Conservation (phyloP, 1,140 invertebrate species). For the Charaxes varanes region DNA sequence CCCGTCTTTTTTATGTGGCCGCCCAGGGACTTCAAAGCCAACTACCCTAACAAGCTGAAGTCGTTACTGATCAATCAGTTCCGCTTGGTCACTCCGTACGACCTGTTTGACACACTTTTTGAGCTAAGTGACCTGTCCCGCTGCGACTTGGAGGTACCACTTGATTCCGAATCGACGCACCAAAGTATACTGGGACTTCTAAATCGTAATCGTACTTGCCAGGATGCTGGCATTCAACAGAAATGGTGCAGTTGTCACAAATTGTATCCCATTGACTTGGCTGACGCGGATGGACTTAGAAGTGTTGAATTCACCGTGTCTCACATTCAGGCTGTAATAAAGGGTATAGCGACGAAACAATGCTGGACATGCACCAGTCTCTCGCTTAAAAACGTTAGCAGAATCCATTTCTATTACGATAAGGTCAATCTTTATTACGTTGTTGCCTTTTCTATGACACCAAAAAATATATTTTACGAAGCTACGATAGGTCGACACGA, state of each 20-base stretch:
- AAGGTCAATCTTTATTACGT: constrained; percentile 43
- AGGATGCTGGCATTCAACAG: constrained; percentile 81
- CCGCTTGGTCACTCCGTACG: constrained; percentile 82
- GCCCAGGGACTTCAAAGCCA: constrained; percentile 79
- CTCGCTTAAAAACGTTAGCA: constrained; percentile 31
- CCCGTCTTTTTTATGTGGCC: constrained; percentile 85
- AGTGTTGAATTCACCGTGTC: constrained; percentile 32
- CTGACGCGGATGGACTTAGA: constrained; percentile 42
- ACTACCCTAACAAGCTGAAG: constrained; percentile 74
- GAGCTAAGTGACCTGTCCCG: constrained; percentile 62
- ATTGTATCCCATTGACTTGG: constrained; percentile 42
- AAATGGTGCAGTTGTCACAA: constrained; percentile 88
- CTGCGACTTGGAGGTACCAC: constrained; percentile 45
- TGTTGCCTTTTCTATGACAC: constrained; percentile 42
- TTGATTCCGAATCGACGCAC: constrained; percentile 77
- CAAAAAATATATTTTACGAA: constrained; percentile 47
- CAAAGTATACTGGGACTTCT: constrained; percentile 81
- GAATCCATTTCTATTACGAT: constrained; percentile 53
- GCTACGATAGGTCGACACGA: constrained; percentile 33
- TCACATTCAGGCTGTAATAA: constrained; percentile 29
- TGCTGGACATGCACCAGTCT: constrained; percentile 42
- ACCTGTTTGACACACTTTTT: constrained; percentile 79
- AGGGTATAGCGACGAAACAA: constrained; percentile 29
- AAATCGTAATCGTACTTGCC: constrained; percentile 80
- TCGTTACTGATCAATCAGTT: constrained; percentile 80